phyloP scores from a whole-genome alignment of 2,113 vertebrate species.

The Alligator sinensis region DNA sequence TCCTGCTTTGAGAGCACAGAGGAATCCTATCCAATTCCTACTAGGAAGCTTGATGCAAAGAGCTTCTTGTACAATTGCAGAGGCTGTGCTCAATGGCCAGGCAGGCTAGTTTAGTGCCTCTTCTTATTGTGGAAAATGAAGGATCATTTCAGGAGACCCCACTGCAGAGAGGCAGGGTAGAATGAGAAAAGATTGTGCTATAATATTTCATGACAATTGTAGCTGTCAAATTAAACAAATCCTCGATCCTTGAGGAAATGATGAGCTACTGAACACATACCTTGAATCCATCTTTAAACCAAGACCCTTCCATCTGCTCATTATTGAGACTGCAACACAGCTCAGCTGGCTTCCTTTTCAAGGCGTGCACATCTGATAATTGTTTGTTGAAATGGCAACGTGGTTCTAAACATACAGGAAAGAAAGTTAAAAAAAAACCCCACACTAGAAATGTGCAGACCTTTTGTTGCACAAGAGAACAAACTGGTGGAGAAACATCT shows the following conservation, averaged over 20 bases:
- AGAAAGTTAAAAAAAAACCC: not conserved
- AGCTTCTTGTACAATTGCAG: not conserved
- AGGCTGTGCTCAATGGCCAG: not conserved
- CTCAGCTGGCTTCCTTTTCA: constrained; percentile 78
- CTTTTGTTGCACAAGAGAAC: not conserved
- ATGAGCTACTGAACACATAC: constrained; percentile 62
- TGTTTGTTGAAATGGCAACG: constrained; percentile 80
- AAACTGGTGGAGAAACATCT: not conserved
- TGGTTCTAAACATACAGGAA: constrained; percentile 68
- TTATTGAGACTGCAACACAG: constrained; percentile 84
- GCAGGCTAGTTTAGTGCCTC: not conserved
- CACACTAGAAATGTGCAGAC: not conserved
- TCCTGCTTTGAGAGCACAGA: not conserved
- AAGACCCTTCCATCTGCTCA: constrained; percentile 79
- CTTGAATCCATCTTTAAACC: constrained; percentile 89
- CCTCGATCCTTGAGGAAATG: not conserved
- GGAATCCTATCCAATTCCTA: not conserved
- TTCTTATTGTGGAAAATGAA: not conserved
- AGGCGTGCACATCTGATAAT: constrained; percentile 77
- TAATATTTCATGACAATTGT: fast-evolving
- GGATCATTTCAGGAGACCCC: not conserved
- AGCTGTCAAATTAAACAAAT: not conserved
- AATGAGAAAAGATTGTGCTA: not conserved
- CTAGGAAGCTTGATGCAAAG: not conserved
- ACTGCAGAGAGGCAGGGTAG: not conserved